Evolutionary conservation across 2,113 vertebrate species (phyloP), one percentile per base, ranked within the genome.

Genomic region (Clarias batrachus): DNA sequence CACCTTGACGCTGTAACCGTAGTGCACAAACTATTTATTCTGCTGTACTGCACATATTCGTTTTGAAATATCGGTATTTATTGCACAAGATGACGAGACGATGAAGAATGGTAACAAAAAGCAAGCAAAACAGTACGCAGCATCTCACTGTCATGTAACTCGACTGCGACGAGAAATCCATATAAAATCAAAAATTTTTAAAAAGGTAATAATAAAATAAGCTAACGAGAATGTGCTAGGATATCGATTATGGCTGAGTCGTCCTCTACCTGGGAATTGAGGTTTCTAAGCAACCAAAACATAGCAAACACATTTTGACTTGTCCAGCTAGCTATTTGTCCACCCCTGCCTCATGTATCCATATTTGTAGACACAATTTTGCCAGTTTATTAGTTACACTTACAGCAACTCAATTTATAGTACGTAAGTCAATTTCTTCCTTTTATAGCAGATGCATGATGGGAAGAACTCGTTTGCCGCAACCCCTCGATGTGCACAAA

Each of bases 341-440:
- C 78, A 81, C 78, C 57, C 78, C 78, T 62, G 30, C 21, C 62
- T 11, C 62, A 62, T 3, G 30, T 78, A 56, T 62, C 57, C 57
- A 41, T 81, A 62, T 25, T 37, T 62, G 12, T 25, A 81, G 57
- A 60, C 56, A 60, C 78, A 62, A 59, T 23, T 30, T 81, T 62
- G 78, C 57, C 78, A 62, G 78, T 23, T 80, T 80, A 80, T 80
- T 80, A 33, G 27, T 37, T 37, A 23, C 19, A 33, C 57, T 79
- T 79, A 60, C 56, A 33, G 56, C 33, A 56, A 78, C 74, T 56
- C 25, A 16, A 4, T 62, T 81, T 33, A 21, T 17, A 79, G 56
- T 79, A 37, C 17, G 27, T 90, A 91, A 85, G 91, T 91, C 30
- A 81, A 79, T 70, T 68, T 84, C 48, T 86, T 87, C 56, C 41